Evolutionary conservation across 2,797 vertebrate species (phyloP), one percentile per base, ranked within the genome.

Genomic region (Chelon auratus): DNA sequence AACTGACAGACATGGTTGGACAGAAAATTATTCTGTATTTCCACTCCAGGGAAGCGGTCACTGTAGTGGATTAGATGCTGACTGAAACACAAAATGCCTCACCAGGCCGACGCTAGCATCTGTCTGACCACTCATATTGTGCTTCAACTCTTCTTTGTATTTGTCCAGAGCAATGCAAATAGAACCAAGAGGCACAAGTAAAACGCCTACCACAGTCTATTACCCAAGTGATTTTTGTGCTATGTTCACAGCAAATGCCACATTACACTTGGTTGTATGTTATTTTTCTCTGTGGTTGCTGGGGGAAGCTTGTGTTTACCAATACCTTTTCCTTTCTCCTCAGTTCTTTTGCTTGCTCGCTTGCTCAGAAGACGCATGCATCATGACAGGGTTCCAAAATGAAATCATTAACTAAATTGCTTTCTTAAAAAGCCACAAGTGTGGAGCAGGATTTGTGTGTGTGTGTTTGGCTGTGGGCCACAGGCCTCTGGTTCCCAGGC

Each of bases 361-460:
- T 81, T 61, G 39, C 69, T 57, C 74, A 61, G 80, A 85, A 68
- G 80, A 90, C 83, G 66, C 87, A 87, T 86, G 89, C 88, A 92
- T 91, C 86, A 91, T 86, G 88, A 93, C 90, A 88, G 83, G 72
- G 84, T 88, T 90, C 91, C 87, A 88, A 93, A 93, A 94, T 92
- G 90, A 94, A 94, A 94, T 93, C 91, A 94, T 92, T 91, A 93
- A 90, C 92, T 91, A 90, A 93, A 93, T 91, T 91, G 93, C 92
- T 93, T 93, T 94, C 89, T 93, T 93, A 83, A 90, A 93, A 92
- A 91, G 83, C 92, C 91, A 79, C 88, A 92, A 93, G 91, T 93
- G 91, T 94, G 91, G 76, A 58, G 90, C 89, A 85, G 87, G 83
- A 89, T 87, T 80, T 91, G 87, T 63, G 75, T 85, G 85, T 88